Conservation (phyloP, 2,113 vertebrate species). For the Odocoileus hemionus region DNA sequence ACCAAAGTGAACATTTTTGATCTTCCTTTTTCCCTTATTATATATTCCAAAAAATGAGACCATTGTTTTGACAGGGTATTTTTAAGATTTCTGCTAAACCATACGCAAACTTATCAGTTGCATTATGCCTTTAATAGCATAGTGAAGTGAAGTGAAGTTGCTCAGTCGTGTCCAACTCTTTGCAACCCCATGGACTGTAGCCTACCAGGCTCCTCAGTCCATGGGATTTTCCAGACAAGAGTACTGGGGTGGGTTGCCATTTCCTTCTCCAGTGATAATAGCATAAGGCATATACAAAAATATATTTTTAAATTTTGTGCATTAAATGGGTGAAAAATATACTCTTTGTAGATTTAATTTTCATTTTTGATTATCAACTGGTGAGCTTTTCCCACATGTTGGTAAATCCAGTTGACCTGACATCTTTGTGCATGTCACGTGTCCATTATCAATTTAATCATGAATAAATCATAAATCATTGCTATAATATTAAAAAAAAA, state of each 20-base stretch:
- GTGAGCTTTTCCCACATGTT: neutral
- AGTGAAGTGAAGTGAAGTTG: neutral
- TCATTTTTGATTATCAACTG: neutral
- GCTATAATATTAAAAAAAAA: neutral
- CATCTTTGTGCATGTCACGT: neutral
- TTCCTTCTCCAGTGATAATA: neutral
- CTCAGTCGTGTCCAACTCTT: neutral
- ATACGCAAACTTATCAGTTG: neutral
- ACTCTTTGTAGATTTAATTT: neutral
- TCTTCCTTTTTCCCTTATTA: neutral
- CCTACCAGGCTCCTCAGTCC: neutral
- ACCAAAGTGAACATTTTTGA: neutral
- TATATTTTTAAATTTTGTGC: neutral
- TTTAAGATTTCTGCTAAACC: neutral
- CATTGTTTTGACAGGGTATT: neutral
- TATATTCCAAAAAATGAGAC: neutral
- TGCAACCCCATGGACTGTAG: neutral
- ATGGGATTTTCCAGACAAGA: neutral
- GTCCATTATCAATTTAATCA: neutral
- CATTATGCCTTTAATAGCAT: neutral
- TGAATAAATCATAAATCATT: neutral
- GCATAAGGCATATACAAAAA: neutral
- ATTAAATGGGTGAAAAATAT: neutral
- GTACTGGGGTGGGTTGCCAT: neutral
- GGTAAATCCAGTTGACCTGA: neutral